Percentiles rank a stretch among this genome's conserved stretches.
Conservation (phyloP, 2,113 vertebrate species). For the Aix galericulata region DNA sequence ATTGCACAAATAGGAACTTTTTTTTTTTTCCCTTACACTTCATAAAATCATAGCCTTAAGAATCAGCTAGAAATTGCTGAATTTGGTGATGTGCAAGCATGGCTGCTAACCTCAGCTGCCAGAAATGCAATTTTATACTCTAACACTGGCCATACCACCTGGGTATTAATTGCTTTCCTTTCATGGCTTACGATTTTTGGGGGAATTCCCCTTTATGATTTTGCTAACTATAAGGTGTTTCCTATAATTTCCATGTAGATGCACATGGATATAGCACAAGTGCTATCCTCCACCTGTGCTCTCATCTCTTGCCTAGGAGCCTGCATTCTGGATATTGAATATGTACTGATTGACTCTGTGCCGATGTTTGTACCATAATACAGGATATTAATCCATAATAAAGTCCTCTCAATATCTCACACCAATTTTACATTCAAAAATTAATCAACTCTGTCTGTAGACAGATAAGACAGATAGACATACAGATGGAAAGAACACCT, state of each 20-base stretch:
- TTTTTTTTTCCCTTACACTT: background rate
- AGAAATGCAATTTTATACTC: background rate
- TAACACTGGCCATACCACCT: background rate
- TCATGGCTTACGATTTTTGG: background rate
- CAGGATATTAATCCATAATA: background rate
- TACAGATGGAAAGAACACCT: too few species aligned
- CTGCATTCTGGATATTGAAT: background rate
- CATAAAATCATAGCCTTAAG: background rate
- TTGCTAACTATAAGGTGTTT: background rate
- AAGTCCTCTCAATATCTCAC: background rate
- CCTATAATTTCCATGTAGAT: background rate
- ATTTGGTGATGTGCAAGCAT: background rate
- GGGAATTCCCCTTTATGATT: background rate
- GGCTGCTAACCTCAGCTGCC: background rate
- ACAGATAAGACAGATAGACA: background rate
- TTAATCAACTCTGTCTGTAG: background rate
- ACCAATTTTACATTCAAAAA: background rate
- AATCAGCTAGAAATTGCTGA: background rate
- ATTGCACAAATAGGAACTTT: background rate
- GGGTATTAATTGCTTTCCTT: background rate
- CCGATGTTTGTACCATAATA: background rate
- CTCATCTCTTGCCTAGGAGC: background rate
- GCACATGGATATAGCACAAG: background rate
- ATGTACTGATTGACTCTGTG: background rate
- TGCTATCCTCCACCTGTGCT: background rate